These are phyloP conservation scores for Acleris literana DNA, from an alignment of 2,888 invertebrate species.

Conservation along the genomic window DNA sequence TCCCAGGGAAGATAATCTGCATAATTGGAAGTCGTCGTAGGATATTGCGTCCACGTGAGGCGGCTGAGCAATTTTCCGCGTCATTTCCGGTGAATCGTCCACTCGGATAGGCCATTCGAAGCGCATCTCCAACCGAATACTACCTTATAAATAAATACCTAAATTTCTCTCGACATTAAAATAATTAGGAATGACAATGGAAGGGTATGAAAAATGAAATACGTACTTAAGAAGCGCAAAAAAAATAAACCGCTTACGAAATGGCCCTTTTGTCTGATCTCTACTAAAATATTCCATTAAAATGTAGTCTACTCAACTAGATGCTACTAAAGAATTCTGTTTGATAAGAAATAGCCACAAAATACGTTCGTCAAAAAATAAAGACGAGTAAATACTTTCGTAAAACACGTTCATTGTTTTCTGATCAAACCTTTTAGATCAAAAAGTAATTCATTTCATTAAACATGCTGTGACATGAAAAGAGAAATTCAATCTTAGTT, in stretches of 20 bases:
- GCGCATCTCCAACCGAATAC: constrained; percentile 54
- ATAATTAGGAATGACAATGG: constrained; percentile 10
- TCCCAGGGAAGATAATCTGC: constrained; percentile 74
- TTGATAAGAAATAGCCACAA: constrained; percentile 18
- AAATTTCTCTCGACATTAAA: constrained; percentile 44
- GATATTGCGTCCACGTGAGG: constrained; percentile 81
- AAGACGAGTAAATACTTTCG: background rate
- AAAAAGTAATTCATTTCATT: constrained; percentile 56
- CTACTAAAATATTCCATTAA: constrained; percentile 31
- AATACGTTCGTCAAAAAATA: constrained; percentile 8
- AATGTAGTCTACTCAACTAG: constrained; percentile 14
- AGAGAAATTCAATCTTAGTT: constrained; percentile 2
- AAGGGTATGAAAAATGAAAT: constrained; percentile 9
- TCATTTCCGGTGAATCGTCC: constrained; percentile 79
- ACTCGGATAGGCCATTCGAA: constrained; percentile 61
- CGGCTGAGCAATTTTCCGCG: constrained; percentile 80
- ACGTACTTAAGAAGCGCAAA: constrained; percentile 2
- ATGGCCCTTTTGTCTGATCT: constrained; percentile 21
- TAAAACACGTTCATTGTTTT: constrained; percentile 12
- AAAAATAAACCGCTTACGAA: constrained; percentile 22
- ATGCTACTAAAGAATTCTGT: constrained; percentile 26
- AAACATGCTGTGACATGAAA: constrained; percentile 46
- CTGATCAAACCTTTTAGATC: constrained; percentile 9
- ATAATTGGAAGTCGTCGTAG: constrained; percentile 80
- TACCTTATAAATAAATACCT: constrained; percentile 53